Evolutionary conservation across 2,888 invertebrate genomes (phyloP).

Genomic region (Patella caerulea): DNA sequence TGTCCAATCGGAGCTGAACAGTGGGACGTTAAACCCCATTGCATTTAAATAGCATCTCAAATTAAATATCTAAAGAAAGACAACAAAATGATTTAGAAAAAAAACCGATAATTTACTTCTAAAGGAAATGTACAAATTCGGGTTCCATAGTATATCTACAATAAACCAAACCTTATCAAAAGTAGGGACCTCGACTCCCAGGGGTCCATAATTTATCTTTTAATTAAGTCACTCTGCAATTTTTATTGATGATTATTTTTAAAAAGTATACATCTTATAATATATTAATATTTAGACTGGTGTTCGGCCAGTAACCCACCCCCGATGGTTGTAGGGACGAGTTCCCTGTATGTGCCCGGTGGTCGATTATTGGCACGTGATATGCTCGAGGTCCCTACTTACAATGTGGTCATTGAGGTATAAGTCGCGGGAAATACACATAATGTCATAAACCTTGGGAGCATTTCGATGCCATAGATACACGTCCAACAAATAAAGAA

Average conservation of each 20-base stretch:
- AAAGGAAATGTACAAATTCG: conserved; percentile 29
- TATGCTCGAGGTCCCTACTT: background rate
- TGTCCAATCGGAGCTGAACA: too few species aligned
- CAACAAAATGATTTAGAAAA: conserved; percentile 12
- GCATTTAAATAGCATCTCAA: too few species aligned
- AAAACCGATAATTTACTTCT: conserved; percentile 28
- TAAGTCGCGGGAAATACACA: conserved; percentile 6
- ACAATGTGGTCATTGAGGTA: background rate
- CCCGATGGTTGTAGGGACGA: too few species aligned
- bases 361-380: background rate
- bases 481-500: background rate
- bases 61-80: background rate
- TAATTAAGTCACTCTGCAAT: conserved; percentile 2
- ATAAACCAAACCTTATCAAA: conserved; percentile 17
- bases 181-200: background rate
- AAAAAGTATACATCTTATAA: background rate
- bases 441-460: conserved; percentile 8
- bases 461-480: conserved; percentile 5
- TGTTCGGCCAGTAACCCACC: background rate
- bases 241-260: background rate
- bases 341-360: too few species aligned
- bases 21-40: too few species aligned
- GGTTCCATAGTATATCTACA: conserved; percentile 20
- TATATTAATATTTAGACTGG: conserved; percentile 3
- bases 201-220: background rate